These are phyloP conservation scores for Drosophila putrida DNA, from an alignment of 2,888 invertebrate genomes.

Conservation along the genomic window DNA sequence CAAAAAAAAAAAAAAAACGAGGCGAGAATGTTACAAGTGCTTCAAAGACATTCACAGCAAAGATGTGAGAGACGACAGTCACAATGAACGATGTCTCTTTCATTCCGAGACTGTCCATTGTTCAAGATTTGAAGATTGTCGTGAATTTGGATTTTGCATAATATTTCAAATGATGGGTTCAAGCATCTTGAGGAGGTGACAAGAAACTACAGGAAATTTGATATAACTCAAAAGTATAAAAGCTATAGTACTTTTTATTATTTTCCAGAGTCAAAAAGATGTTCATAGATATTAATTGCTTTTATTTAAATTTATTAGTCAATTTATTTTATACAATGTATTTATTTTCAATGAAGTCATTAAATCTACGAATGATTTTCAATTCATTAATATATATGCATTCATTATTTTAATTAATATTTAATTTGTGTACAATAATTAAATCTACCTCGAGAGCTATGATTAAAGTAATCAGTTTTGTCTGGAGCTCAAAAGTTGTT, in stretches of 20 bases:
- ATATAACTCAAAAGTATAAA: neutral
- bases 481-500: too few species aligned
- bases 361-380: too few species aligned
- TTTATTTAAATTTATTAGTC: too few species aligned
- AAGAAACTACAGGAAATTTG: neutral
- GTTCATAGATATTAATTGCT: too few species aligned
- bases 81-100: slow-evolving; percentile 25
- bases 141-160: slow-evolving; percentile 39
- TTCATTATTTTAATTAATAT: too few species aligned
- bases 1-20: neutral
- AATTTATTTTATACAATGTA: too few species aligned
- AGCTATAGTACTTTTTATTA: neutral
- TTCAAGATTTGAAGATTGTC: slow-evolving; percentile 24
- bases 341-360: too few species aligned
- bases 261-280: too few species aligned
- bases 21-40: slow-evolving; percentile 50
- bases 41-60: slow-evolving; percentile 17
- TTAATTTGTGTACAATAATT: too few species aligned
- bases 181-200: neutral
- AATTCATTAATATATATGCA: too few species aligned
- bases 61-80: neutral
- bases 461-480: too few species aligned
- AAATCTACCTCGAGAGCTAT: too few species aligned
- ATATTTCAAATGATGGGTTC: neutral
- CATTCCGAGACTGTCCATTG: slow-evolving; percentile 26